Evolutionary conservation across 2,797 vertebrate genomes (phyloP), one percentile per base, ranked within the genome.

Genomic region (Acestrorhynchus altus): DNA sequence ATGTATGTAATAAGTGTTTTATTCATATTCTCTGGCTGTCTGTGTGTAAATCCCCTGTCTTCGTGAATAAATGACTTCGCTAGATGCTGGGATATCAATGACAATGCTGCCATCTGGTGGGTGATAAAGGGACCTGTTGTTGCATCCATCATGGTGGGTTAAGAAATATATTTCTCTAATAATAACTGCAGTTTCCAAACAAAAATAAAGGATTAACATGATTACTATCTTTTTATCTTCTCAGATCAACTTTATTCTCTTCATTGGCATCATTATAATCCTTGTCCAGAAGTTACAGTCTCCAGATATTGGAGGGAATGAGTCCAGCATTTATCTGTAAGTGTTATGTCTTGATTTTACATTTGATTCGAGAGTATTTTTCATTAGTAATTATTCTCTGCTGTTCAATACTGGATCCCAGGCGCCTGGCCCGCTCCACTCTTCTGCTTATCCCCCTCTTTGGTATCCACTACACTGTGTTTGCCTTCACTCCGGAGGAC

Each of bases 261-360:
- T 99, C 79, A 91, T 98, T 24, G 98, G 98, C 81, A 99, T 99
- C 77, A 99, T 99, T 46, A 94, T 99, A 83, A 99, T 99, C 85
- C 93, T 99, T 22, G 97, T 99, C 61, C 98, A 99, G 92, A 99
- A 99, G 85, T 93, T 99, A 44, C 98, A 99, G 87, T 99, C 98
- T 0, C 98, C 98, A 40, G 98, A 99, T 83, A 98, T 97, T 0
- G 97, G 98, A 75, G 98, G 98, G 76, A 99, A 98, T 0, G 98
- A 99, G 80, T 99, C 97, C 54, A 99, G 98, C 90, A 98, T 99
- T 92, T 99, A 98, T 89, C 93, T 99, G 97, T 98, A 89, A 96
- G 97, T 95, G 87, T 57, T 31, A 11, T 0, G 59, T 12, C 11
- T 54, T 46, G 26, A 49, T 28, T 60, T 60, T 1, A 47, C 12